Conservation (phyloP, 2,888 invertebrate genomes). For the Chymomyza fuscimana region DNA sequence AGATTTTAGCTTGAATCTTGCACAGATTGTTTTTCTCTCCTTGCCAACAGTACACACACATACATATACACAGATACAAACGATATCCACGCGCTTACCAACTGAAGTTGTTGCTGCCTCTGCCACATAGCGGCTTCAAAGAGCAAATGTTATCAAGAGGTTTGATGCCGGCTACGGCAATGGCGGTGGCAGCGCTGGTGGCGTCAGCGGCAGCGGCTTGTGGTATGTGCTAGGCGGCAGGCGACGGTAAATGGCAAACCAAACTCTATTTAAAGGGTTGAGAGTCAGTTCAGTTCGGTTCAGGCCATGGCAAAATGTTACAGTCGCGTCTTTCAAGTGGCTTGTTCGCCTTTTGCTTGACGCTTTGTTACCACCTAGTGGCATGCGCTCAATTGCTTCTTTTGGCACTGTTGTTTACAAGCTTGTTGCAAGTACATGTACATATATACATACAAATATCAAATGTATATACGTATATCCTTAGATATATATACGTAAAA, state of each 20-base stretch:
- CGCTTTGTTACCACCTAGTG: background rate
- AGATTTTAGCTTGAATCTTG: slow-evolving; percentile 49
- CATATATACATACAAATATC: background rate
- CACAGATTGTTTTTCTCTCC: slow-evolving; percentile 61
- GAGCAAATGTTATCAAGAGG: slow-evolving; percentile 56
- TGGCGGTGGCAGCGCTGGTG: background rate
- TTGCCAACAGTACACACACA: slow-evolving; percentile 16
- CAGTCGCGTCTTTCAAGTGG: slow-evolving; percentile 68
- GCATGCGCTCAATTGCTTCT: slow-evolving; percentile 6
- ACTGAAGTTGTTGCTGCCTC: background rate
- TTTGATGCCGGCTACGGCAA: slow-evolving; percentile 22
- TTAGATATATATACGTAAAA: slow-evolving; percentile 1
- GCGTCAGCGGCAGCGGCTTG: background rate
- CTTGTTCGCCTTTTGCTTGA: slow-evolving; percentile 51
- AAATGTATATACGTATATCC: slow-evolving; percentile 43
- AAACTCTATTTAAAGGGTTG: slow-evolving; percentile 7
- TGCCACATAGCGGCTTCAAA: slow-evolving; percentile 53
- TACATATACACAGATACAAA: slow-evolving; percentile 14
- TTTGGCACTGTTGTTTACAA: slow-evolving; percentile 60
- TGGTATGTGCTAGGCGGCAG: background rate
- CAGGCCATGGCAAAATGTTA: slow-evolving; percentile 34
- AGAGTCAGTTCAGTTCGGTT: slow-evolving; percentile 26
- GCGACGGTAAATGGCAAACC: background rate
- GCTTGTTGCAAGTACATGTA: slow-evolving; percentile 49
- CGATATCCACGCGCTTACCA: background rate